A percentile compares a stretch with the other conserved stretches of the same genome.
Evolutionary conservation across 1,140 invertebrate species (phyloP).

Genomic region (Drusus annulatus): DNA sequence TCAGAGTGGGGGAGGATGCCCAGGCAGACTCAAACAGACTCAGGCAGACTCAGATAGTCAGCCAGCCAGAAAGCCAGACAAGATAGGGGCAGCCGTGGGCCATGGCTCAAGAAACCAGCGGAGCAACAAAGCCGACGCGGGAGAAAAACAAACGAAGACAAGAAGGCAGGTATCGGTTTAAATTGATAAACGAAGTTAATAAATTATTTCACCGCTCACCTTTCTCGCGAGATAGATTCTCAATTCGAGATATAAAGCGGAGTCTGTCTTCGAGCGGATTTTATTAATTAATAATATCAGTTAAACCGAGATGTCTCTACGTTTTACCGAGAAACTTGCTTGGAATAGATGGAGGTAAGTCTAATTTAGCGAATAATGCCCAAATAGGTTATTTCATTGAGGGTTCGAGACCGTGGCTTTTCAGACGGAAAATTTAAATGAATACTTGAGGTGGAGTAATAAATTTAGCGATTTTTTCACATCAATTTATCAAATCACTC

Average conservation of each 20-base stretch:
- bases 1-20: no score
- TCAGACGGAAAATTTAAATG: not conserved
- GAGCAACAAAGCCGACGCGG: slow-evolving; percentile 38
- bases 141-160: slow-evolving; percentile 49
- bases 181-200: slow-evolving; percentile 58
- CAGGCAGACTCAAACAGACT: no score
- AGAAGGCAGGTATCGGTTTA: slow-evolving; percentile 54
- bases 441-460: no score
- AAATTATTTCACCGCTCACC: slow-evolving; percentile 47
- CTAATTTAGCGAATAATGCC: slow-evolving; percentile 15
- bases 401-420: not conserved
- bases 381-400: not conserved
- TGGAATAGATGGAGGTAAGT: slow-evolving; percentile 1
- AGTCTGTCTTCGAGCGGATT: slow-evolving; percentile 15
- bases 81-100: not conserved
- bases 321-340: slow-evolving; percentile 11
- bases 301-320: slow-evolving; percentile 9
- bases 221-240: slow-evolving; percentile 37
- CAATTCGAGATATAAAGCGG: slow-evolving; percentile 45
- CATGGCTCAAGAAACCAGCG: not conserved
- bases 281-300: slow-evolving; percentile 52
- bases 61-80: no score
- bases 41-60: no score
- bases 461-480: no score
- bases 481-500: no score